Evolutionary conservation across 2,113 vertebrate species (phyloP).

Genomic region (Crypturellus undulatus): DNA sequence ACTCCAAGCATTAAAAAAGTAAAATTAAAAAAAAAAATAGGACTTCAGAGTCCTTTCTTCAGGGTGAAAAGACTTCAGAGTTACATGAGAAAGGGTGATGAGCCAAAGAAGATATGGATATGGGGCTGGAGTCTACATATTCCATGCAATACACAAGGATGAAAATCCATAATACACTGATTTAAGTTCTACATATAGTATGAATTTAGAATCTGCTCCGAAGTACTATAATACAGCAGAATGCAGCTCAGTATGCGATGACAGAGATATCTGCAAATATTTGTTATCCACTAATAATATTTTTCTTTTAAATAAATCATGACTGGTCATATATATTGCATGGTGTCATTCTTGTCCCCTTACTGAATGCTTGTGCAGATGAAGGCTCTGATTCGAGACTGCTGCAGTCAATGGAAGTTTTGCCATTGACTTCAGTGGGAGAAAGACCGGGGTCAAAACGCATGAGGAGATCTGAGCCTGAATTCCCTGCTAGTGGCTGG

Average conservation of each 20-base stretch:
- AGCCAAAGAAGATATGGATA: not conserved
- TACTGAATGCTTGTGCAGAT: not conserved
- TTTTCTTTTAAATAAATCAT: not conserved
- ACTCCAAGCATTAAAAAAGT: not conserved
- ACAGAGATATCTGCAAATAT: not conserved
- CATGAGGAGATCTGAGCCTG: not conserved
- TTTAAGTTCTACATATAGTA: not conserved
- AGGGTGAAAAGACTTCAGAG: not conserved
- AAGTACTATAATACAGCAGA: not conserved
- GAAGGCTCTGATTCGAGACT: not conserved
- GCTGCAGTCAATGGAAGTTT: not conserved
- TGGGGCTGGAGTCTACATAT: not conserved
- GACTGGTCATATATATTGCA: not conserved
- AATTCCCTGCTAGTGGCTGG: not conserved
- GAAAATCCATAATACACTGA: not conserved
- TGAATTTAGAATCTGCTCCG: not conserved
- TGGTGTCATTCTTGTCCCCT: not conserved
- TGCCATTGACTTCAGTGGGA: not conserved
- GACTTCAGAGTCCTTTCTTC: not conserved
- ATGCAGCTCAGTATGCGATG: not conserved
- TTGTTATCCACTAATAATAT: not conserved
- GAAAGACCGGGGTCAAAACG: not conserved
- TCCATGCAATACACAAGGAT: not conserved
- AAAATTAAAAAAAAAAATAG: not conserved
- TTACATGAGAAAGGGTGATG: not conserved